Conservation (phyloP, 2,113 vertebrate genomes). For the Setophaga petechia region DNA sequence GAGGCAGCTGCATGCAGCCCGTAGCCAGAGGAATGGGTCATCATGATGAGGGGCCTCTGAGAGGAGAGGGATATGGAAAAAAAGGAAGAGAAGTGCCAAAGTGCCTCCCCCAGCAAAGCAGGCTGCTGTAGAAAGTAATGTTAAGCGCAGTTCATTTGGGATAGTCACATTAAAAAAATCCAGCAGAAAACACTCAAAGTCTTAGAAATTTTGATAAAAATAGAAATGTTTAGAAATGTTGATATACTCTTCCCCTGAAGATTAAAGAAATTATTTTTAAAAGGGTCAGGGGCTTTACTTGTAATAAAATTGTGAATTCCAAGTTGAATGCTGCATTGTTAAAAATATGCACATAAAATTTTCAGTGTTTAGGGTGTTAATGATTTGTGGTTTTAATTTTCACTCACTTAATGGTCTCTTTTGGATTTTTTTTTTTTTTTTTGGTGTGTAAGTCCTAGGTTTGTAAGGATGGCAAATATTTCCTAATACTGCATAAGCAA, state of each 20-base stretch:
- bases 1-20: slow-evolving; percentile 34
- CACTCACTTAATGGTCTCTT: background rate
- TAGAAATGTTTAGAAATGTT: background rate
- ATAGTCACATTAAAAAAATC: background rate
- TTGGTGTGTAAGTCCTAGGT: background rate
- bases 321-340: background rate
- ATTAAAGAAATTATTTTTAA: slow-evolving; percentile 33
- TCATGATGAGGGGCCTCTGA: slow-evolving; percentile 47
- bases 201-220: background rate
- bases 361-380: background rate
- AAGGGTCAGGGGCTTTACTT: background rate
- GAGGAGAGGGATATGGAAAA: slow-evolving; percentile 35
- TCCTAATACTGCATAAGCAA: background rate
- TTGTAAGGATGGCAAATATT: background rate
- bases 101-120: slow-evolving; percentile 44
- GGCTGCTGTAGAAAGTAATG: background rate
- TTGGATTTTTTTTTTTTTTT: background rate
- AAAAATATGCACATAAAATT: background rate
- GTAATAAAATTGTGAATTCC: background rate
- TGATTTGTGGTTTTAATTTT: background rate
- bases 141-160: slow-evolving; percentile 34
- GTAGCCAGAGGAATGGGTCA: slow-evolving; percentile 47
- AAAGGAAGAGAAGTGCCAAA: slow-evolving; percentile 24
- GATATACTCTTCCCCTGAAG: background rate
- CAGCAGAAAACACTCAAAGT: background rate